Conservation (phyloP, 2,113 vertebrate genomes). For the Telmatochromis sp. region DNA sequence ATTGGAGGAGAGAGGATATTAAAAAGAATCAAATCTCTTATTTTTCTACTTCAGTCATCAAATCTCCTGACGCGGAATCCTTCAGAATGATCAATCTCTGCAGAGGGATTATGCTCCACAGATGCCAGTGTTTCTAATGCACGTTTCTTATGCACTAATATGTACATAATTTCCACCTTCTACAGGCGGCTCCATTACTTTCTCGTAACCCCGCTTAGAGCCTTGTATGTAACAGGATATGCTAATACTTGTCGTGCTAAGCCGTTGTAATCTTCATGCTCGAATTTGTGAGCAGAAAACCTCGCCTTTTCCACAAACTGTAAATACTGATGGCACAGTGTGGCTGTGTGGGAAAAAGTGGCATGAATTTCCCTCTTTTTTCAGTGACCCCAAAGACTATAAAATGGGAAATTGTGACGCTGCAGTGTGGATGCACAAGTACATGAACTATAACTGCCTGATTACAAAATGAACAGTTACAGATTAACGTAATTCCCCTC, state of each 20-base stretch:
- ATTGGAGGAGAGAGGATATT: neutral
- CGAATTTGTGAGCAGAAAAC: slow-evolving; percentile 44
- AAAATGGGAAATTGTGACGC: neutral
- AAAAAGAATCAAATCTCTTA: neutral
- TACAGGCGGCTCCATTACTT: slow-evolving; percentile 27
- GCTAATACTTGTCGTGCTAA: slow-evolving; percentile 57
- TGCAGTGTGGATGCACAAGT: neutral
- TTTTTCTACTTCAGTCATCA: neutral
- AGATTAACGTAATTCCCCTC: slow-evolving; percentile 13
- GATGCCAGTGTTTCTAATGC: neutral
- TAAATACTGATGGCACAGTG: slow-evolving; percentile 25
- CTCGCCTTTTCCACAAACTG: neutral
- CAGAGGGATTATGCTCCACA: neutral
- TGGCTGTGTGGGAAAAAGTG: neutral
- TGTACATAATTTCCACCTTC: slow-evolving; percentile 5
- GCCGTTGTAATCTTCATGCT: slow-evolving; percentile 59
- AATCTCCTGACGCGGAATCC: neutral
- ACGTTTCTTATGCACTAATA: slow-evolving; percentile 11
- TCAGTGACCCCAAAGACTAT: neutral
- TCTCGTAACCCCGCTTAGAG: slow-evolving; percentile 36
- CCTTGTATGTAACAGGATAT: slow-evolving; percentile 43
- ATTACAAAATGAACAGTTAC: slow-evolving; percentile 8
- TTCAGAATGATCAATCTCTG: slow-evolving; percentile 4
- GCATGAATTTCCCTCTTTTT: neutral
- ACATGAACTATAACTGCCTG: neutral